Base-by-base conservation (phyloP, 30 jellyfish, hydroid and myxozoan species). In the Chironex yamaguchii region DNA sequence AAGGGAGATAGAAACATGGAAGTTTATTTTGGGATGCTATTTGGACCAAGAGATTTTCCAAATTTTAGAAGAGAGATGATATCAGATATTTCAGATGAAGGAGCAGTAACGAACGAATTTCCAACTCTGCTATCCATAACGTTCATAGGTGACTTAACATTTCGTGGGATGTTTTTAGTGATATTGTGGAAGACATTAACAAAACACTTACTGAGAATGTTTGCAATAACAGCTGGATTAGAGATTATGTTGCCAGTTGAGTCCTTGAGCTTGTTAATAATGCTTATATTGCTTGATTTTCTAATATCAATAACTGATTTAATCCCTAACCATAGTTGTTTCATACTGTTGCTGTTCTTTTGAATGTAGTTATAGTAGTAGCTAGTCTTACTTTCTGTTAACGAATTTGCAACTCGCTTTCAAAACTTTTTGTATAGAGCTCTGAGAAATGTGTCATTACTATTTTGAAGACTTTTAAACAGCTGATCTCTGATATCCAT, bases 401-500 rank as follows among this genome's bases (percentile, higher is more conserved):
- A 72, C n/a, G 48, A 17, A 30, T 50, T 76, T 27, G 73, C 34
- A 75, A 75, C 30, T 58, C 58, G 77, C 51, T 75, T 75, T 75
- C 87, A 50, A 75, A 49, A 75, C 76, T 75, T 53, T 49, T 75
- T 75, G 73, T 48, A 28, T 27, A 49, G 87, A 75, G 30, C 54
- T 22, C 30, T 22, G 23, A 75, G 73, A 29, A 33, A 34, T 49
- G 29, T 74, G n/a, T n/a, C n/a, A n/a, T n/a, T n/a, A n/a, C n/a
- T n/a, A n/a, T 75, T 75, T 75, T 75, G 36, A 34, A 34, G 67
- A 42, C 22, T 71, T 71, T 28, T 34, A 71, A 71, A 49, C 24
- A 71, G 17, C 35, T 30, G 67, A 6, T 71, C 84, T 71, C 84
- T 71, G 24, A 71, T 71, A 42, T 42, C 29, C 84, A 71, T 71